Evolutionary conservation across 1,140 invertebrate genomes (phyloP).

Genomic region (Camponotus floridanus): DNA sequence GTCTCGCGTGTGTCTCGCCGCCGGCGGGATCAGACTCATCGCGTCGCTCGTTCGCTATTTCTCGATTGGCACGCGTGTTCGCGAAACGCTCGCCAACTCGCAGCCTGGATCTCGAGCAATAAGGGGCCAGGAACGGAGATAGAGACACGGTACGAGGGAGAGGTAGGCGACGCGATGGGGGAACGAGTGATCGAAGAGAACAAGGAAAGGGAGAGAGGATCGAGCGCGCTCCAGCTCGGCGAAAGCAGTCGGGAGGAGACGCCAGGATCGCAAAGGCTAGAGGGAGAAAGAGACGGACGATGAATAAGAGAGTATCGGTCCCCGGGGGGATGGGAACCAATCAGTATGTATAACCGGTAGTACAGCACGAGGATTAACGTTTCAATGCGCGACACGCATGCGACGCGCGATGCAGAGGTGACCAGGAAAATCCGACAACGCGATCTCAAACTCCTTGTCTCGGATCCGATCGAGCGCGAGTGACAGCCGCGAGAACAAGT

Average conservation of each 20-base stretch:
- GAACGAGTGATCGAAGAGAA: conserved; percentile 45
- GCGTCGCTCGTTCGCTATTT: conserved; percentile 73
- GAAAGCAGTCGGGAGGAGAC: conserved; percentile 33
- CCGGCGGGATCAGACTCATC: conserved; percentile 63
- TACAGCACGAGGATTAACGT: conserved; percentile 80
- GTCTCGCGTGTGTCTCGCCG: conserved; percentile 54
- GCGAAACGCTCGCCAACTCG: conserved; percentile 47
- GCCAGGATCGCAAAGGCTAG: conserved; percentile 11
- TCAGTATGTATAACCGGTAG: conserved; percentile 81
- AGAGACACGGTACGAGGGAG: background rate
- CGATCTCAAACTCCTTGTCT: conserved; percentile 8
- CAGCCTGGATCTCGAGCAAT: conserved; percentile 18
- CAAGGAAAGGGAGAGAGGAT: conserved; percentile 38
- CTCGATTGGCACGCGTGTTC: conserved; percentile 63
- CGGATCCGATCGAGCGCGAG: background rate
- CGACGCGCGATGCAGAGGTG: conserved; percentile 67
- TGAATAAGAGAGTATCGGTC: background rate
- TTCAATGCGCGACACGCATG: conserved; percentile 79
- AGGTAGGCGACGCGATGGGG: background rate
- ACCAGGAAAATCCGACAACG: conserved; percentile 8
- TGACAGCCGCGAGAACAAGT: background rate
- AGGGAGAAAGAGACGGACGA: conserved; percentile 14
- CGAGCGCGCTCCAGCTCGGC: background rate
- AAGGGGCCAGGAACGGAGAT: conserved; percentile 6
- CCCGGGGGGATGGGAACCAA: conserved; percentile 56